These are phyloP conservation scores for Timema cristinae DNA, from an alignment of 2,888 invertebrate genomes.

Conservation along the genomic window DNA sequence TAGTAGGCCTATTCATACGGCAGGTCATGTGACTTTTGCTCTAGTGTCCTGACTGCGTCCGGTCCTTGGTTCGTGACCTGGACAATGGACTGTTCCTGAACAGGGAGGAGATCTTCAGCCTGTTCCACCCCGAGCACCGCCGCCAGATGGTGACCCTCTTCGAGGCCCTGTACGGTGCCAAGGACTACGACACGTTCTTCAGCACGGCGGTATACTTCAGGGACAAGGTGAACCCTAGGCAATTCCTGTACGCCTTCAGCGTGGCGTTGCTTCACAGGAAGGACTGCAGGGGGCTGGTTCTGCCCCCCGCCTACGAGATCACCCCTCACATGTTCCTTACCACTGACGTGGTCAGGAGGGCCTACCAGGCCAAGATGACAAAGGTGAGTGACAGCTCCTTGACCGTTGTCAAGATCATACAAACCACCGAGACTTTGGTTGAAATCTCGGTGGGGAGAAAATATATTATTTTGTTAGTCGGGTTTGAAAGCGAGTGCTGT, in stretches of 20 bases:
- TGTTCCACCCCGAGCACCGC: slow-evolving; percentile 33
- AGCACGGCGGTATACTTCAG: slow-evolving; percentile 34
- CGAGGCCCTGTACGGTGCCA: slow-evolving; percentile 32
- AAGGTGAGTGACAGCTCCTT: slow-evolving; percentile 21
- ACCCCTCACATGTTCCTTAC: slow-evolving; percentile 39
- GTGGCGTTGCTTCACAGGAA: slow-evolving; percentile 36
- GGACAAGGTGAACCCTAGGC: slow-evolving; percentile 37
- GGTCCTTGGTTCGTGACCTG: slow-evolving; percentile 28
- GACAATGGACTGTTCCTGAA: slow-evolving; percentile 26
- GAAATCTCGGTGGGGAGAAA: no score
- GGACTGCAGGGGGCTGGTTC: slow-evolving; percentile 31
- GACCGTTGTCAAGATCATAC: no score
- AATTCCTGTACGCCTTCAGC: slow-evolving; percentile 38
- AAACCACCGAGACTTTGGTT: no score
- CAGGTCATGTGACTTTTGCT: slow-evolving; percentile 8
- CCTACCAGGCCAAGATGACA: slow-evolving; percentile 36
- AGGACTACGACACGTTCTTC: slow-evolving; percentile 33
- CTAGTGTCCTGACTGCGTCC: slow-evolving; percentile 26
- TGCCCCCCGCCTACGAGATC: slow-evolving; percentile 39
- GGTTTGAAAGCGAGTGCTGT: no score
- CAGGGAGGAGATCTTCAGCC: slow-evolving; percentile 33
- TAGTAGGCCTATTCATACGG: neutral
- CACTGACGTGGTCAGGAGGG: slow-evolving; percentile 36
- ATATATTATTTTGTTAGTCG: no score
- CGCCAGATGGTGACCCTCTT: slow-evolving; percentile 34